Conservation (phyloP, 1,140 invertebrate species). For the Euura saliciscinereae region DNA sequence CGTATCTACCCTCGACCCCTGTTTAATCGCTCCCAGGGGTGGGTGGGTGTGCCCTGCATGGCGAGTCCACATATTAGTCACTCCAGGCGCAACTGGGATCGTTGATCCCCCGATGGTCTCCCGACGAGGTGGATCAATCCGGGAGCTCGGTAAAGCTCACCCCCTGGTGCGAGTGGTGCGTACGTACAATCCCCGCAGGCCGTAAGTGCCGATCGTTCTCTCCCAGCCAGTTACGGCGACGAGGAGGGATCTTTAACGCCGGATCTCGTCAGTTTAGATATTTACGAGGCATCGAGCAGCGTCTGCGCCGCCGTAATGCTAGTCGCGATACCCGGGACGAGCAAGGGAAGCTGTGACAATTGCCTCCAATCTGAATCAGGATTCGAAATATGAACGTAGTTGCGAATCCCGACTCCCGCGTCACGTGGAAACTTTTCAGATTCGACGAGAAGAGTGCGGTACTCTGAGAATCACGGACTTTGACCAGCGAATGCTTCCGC, state of each 20-base stretch:
- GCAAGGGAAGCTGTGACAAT: no score
- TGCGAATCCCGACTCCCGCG: no score
- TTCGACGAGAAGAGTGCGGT: no score
- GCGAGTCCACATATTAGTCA: neutral
- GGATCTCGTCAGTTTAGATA: neutral
- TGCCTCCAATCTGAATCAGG: no score
- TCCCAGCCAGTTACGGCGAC: neutral
- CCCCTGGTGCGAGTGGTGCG: neutral
- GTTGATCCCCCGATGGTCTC: neutral
- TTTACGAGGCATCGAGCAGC: neutral
- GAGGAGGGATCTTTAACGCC: neutral
- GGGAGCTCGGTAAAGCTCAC: neutral
- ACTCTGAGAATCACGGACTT: no score
- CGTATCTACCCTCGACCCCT: neutral
- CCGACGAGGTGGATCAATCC: neutral
- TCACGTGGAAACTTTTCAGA: no score
- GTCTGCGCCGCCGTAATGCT: neutral
- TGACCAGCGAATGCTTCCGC: no score
- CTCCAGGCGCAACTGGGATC: neutral
- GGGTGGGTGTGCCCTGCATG: neutral
- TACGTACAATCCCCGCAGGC: neutral
- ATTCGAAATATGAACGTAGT: no score
- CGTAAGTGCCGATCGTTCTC: neutral
- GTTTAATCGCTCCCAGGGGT: slow-evolving; percentile 1
- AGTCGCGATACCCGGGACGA: no score